Evolutionary conservation across 1,140 invertebrate genomes (phyloP), one percentile per base, ranked within the genome.

Genomic region (Monochamus saltuarius): DNA sequence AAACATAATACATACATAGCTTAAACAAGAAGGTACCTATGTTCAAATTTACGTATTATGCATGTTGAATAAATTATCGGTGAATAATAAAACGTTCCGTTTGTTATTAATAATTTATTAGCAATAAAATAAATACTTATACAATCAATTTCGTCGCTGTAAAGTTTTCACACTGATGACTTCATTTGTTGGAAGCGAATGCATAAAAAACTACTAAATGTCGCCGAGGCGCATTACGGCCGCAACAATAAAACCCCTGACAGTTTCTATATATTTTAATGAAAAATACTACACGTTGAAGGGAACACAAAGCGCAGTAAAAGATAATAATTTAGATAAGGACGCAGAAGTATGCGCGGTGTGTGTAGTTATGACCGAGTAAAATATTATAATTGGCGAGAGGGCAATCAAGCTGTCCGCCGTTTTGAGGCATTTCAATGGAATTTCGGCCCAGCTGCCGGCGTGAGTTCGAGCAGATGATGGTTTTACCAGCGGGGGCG

Each of bases 291-390:
- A 51, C 22, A 51, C 35, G 19, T 51, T 35, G 11, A 35, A 16
- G 49, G 14, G 39, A 35, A 11, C 36, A 53, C 51, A 53, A 42
- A 53, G 37, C 51, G 40, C 51, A 53, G 40, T 53, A 40, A 42
- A n/a, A 53, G 38, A 42, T 53, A 39, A 53, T 53, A 53, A 53
- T 53, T 53, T 42, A 53, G 51, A 53, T 53, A 53, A 53, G 51
- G 13, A 53, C 16, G 14, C 40, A 36, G 16, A 53, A 53, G 14
- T 40, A 11, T 14, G 14, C 11, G 14, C 11, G 14, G 11, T 40
- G 39, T 14, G 22, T 29, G 22, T 29, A 2, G 22, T 29, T 29
- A 29, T 29, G 22, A 6, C 19, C 49, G 43, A 22, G 49, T 51
- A 51, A 51, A 51, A 51, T 51, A 51, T 51, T 51, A 51, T 51